Conservation (phyloP, 1,140 invertebrate genomes). For the Drosophila ercepeae region DNA sequence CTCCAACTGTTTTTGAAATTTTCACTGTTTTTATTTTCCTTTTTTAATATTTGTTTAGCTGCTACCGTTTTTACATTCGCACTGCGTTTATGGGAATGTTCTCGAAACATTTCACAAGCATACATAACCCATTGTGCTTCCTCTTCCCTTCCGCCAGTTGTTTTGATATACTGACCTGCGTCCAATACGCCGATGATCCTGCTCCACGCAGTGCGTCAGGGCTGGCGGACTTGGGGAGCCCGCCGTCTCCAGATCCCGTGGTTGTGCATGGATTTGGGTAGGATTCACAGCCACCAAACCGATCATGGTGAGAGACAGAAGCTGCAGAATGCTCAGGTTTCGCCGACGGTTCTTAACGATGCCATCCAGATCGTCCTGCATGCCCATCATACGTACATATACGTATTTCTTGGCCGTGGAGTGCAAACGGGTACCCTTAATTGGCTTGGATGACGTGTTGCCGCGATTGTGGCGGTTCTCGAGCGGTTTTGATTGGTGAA, state of each 20-base stretch:
- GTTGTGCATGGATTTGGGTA: constrained; percentile 19
- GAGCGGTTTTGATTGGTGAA: constrained; percentile 31
- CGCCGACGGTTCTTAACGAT: constrained; percentile 46
- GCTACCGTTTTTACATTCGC: constrained; percentile 12
- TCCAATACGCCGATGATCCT: constrained; percentile 67
- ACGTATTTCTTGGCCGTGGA: constrained; percentile 37
- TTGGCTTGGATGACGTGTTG: constrained; percentile 56
- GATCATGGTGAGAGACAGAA: constrained; percentile 67
- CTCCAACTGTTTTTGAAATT: constrained; percentile 19
- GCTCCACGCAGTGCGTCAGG: constrained; percentile 65
- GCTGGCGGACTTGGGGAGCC: constrained; percentile 27
- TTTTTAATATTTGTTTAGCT: constrained; percentile 27
- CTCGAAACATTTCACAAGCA: constrained; percentile 44
- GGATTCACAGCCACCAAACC: constrained; percentile 40
- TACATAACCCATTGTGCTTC: constrained; percentile 13
- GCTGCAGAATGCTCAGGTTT: constrained; percentile 55
- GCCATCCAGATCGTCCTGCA: constrained; percentile 64
- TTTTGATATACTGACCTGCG: constrained; percentile 57
- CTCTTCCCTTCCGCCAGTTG: constrained; percentile 11
- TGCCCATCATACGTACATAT: constrained; percentile 68
- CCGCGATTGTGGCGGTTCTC: constrained; percentile 16
- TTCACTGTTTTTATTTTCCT: constrained; percentile 1
- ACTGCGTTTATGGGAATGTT: constrained; percentile 39
- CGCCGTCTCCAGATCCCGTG: constrained; percentile 29
- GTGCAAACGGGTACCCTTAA: constrained; percentile 56